phyloP scores from a whole-genome alignment of 37 sponge, comb jelly and placozoan genomes.

The Cladorhizidae sp. region DNA sequence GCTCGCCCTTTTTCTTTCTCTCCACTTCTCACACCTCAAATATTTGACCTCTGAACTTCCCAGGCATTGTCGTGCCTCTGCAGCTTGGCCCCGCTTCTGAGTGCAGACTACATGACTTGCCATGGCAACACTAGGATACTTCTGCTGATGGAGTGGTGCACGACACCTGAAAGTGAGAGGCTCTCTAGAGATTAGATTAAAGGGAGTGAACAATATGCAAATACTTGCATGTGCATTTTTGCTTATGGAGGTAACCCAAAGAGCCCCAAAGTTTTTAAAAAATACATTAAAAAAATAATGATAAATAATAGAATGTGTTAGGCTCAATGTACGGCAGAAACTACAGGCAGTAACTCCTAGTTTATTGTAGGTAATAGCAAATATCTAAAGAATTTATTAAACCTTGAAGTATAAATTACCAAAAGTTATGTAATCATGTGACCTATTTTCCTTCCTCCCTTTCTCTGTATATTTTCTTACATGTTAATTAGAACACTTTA shows the following conservation, averaged over 20 bases:
- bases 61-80: constrained; percentile 92
- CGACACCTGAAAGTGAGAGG: constrained; percentile 43
- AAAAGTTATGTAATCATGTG: not conserved
- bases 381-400: not conserved
- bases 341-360: not conserved
- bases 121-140: constrained; percentile 95
- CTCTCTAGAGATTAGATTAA: too few relatives aligned
- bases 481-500: constrained; percentile 49
- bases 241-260: too few relatives aligned
- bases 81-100: constrained; percentile 67
- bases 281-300: too few relatives aligned
- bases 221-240: too few relatives aligned
- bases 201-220: too few relatives aligned
- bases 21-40: too few relatives aligned
- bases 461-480: not conserved
- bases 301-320: too few relatives aligned
- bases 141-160: constrained; percentile 93
- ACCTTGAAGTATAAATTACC: not conserved
- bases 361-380: not conserved
- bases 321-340: too few relatives aligned
- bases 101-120: constrained; percentile 88
- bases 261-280: too few relatives aligned
- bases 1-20: too few relatives aligned
- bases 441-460: not conserved
- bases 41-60: too few relatives aligned